phyloP scores from a whole-genome alignment of 2,113 vertebrate species.

The Climacteris rufus region DNA sequence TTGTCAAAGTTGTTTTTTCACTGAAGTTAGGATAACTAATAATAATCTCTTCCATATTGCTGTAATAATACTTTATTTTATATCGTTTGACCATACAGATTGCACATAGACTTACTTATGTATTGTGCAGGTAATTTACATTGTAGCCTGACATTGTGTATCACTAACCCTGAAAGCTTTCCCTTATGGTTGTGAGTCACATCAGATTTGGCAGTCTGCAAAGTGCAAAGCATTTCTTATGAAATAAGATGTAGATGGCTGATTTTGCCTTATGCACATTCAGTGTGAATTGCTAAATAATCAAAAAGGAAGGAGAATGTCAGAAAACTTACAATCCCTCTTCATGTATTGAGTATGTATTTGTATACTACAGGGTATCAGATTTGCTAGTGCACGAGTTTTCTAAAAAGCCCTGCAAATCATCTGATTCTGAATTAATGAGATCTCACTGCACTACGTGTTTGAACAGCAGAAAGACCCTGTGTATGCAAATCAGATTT shows the following conservation, averaged over 20 bases:
- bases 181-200: background rate
- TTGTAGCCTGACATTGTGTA: background rate
- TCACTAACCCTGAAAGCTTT: background rate
- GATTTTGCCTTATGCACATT: background rate
- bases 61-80: background rate
- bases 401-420: background rate
- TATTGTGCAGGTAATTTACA: background rate
- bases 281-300: background rate
- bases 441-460: background rate
- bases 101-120: background rate
- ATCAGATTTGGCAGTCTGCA: background rate
- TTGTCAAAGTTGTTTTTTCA: constrained; percentile 45
- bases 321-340: background rate
- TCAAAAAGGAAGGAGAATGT: background rate
- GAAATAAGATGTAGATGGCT: background rate
- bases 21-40: constrained; percentile 20
- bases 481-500: constrained; percentile 25
- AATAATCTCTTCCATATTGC: constrained; percentile 27
- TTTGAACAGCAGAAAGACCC: constrained; percentile 1
- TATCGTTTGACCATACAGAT: background rate
- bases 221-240: background rate
- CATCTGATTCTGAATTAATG: background rate
- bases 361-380: background rate
- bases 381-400: background rate
- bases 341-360: background rate